These are phyloP conservation scores for Sthenelais limicola DNA, from an alignment of 2,888 invertebrate genomes.

Conservation along the genomic window DNA sequence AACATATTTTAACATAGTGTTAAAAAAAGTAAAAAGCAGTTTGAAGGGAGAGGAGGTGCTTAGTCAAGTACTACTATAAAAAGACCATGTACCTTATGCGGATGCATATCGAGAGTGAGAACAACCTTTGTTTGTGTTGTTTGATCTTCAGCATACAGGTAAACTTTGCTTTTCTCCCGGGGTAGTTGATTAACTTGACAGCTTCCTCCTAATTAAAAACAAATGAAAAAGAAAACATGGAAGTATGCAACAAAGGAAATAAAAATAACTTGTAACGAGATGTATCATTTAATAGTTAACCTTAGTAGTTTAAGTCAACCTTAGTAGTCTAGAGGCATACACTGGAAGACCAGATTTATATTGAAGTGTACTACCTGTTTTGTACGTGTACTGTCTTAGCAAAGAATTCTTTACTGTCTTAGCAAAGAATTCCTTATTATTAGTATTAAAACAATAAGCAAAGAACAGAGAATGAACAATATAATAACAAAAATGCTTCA, in stretches of 20 bases:
- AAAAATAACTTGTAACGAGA: too few species aligned
- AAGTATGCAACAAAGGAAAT: not conserved
- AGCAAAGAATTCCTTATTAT: not conserved
- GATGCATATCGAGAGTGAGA: conserved; percentile 54
- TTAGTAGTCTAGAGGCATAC: too few species aligned
- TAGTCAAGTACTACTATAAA: not conserved
- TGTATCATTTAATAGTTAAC: too few species aligned
- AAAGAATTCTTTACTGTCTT: not conserved
- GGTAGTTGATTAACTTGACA: conserved; percentile 9
- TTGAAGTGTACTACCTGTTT: too few species aligned
- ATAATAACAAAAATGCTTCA: too few species aligned
- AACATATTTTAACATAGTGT: too few species aligned
- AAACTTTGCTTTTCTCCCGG: conserved; percentile 48
- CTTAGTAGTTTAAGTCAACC: too few species aligned
- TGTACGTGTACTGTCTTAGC: too few species aligned
- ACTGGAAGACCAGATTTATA: too few species aligned
- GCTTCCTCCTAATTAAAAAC: not conserved
- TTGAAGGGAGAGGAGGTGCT: not conserved
- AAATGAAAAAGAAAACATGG: not conserved
- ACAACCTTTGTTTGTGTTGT: conserved; percentile 57
- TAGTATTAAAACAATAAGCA: not conserved
- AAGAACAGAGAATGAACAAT: not conserved
- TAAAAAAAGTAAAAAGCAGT: not conserved
- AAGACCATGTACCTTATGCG: conserved; percentile 53
- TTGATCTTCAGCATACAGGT: conserved; percentile 61